Base-by-base conservation (phyloP, 2,888 invertebrate genomes). In the Mythimna lalbum region DNA sequence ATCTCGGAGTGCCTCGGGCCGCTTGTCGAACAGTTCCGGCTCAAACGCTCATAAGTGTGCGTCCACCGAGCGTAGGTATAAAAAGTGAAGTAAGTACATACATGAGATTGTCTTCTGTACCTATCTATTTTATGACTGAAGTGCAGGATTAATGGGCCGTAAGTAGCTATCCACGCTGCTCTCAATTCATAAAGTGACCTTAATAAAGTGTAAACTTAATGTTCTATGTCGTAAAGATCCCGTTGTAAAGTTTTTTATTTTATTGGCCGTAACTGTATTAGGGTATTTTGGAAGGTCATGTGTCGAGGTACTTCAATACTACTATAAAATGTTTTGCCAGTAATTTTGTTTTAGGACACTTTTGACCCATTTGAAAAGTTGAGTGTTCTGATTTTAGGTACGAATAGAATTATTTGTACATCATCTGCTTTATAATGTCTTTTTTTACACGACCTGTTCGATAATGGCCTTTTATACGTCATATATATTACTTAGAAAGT, bases 181-280 rank as follows among this genome's bases (percentile, higher is more conserved):
- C 61, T 64, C 62, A 69, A 78, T 82, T 80, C 76, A 77, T 81
- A 79, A 81, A 79, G 78, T 68, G 78, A 75, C 78, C 86, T 82
- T 82, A 85, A 83, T 85, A 86, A 87, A 87, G 77, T 79, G 83
- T 77, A 65, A 72, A 80, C 69, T 87, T 87, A 84, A 83, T 76
- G 83, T 70, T 67, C 69, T 52, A 78, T 70, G 63, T 83, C 85
- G 80, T 81, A 82, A 86, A 85, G 79, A 82, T 57, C 23, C 76
- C 69, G 80, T 56, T 80, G 78, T 84, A 80, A 85, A 83, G 61
- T 77, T 39, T 80, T 83, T 81, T 75, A 78, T 78, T 85, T 81
- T 78, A 85, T 63, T 72, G 56, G 39, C 73, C 57, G 68, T 83
- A 79, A 83, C 72, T 56, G 21, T 61, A 61, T 69, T 69, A 72